A percentile compares a stretch with the other conserved stretches of the same genome.
Conservation (phyloP, 2,113 vertebrate species). For the Lepus americanus region DNA sequence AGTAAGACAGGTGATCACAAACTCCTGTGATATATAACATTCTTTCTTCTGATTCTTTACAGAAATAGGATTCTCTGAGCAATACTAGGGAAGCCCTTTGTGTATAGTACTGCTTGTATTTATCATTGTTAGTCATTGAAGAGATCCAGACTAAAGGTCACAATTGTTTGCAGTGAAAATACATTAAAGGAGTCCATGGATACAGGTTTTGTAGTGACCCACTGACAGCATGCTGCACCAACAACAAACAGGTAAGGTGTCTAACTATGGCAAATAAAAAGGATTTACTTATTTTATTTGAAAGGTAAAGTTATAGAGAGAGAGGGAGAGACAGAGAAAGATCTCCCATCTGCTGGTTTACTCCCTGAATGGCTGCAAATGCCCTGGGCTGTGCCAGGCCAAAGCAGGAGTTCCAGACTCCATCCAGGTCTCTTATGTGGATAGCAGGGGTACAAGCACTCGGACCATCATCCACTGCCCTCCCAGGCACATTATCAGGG, state of each 20-base stretch:
- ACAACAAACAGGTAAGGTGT: background rate
- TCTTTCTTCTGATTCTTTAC: slow-evolving; percentile 38
- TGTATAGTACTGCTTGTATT: background rate
- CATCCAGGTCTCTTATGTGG: too few relatives aligned
- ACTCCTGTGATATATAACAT: background rate
- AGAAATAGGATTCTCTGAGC: slow-evolving; percentile 27
- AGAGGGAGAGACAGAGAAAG: too few relatives aligned
- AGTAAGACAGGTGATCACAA: background rate
- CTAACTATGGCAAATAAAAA: background rate
- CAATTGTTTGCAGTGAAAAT: background rate
- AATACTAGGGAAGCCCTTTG: background rate
- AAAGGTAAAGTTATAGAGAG: too few relatives aligned
- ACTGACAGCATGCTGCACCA: background rate
- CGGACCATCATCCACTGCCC: too few relatives aligned
- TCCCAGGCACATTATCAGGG: too few relatives aligned
- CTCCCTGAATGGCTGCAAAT: too few relatives aligned
- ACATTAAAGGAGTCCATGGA: background rate
- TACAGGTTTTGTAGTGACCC: background rate
- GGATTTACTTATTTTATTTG: too few relatives aligned
- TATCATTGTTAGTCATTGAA: background rate
- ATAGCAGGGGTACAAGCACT: too few relatives aligned
- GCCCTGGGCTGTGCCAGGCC: too few relatives aligned
- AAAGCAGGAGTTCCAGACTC: too few relatives aligned
- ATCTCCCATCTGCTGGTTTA: too few relatives aligned
- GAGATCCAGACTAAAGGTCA: background rate